These are phyloP conservation scores for Canis aureus DNA, from an alignment of 2,113 vertebrate species.

Conservation along the genomic window DNA sequence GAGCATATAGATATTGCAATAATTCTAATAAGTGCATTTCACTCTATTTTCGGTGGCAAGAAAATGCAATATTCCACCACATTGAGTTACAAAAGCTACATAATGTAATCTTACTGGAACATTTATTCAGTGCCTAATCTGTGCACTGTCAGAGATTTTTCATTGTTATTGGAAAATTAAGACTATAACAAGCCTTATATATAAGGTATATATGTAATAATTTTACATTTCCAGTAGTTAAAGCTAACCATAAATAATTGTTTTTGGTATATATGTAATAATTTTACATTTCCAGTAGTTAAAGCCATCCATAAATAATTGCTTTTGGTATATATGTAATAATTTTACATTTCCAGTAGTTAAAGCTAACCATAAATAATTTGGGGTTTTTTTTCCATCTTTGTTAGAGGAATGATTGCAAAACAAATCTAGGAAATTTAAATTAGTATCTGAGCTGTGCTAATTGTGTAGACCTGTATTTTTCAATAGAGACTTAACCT, in stretches of 20 bases:
- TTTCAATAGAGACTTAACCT: slow-evolving; percentile 69
- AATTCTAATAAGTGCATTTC: slow-evolving; percentile 86
- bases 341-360: slow-evolving; percentile 78
- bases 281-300: slow-evolving; percentile 79
- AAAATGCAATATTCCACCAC: slow-evolving; percentile 84
- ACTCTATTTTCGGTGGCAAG: slow-evolving; percentile 80
- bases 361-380: slow-evolving; percentile 80
- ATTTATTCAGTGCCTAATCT: slow-evolving; percentile 80
- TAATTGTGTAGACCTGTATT: slow-evolving; percentile 61
- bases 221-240: slow-evolving; percentile 80
- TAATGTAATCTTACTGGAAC: slow-evolving; percentile 81
- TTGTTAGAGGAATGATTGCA: slow-evolving; percentile 74
- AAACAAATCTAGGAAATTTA: slow-evolving; percentile 74
- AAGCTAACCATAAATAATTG: slow-evolving; percentile 80
- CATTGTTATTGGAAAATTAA: slow-evolving; percentile 81
- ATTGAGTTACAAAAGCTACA: slow-evolving; percentile 81
- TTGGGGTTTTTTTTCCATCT: slow-evolving; percentile 39
- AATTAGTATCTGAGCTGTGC: slow-evolving; percentile 64
- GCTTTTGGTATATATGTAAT: slow-evolving; percentile 60
- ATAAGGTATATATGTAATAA: slow-evolving; percentile 62
- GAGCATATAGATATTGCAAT: slow-evolving; percentile 84
- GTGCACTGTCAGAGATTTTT: slow-evolving; percentile 78
- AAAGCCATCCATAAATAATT: slow-evolving; percentile 81
- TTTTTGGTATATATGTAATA: slow-evolving; percentile 63
- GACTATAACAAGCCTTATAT: slow-evolving; percentile 71